Evolutionary conservation across 2,797 vertebrate species (phyloP), one percentile per base, ranked within the genome.

Genomic region (Aplochiton taeniatus): DNA sequence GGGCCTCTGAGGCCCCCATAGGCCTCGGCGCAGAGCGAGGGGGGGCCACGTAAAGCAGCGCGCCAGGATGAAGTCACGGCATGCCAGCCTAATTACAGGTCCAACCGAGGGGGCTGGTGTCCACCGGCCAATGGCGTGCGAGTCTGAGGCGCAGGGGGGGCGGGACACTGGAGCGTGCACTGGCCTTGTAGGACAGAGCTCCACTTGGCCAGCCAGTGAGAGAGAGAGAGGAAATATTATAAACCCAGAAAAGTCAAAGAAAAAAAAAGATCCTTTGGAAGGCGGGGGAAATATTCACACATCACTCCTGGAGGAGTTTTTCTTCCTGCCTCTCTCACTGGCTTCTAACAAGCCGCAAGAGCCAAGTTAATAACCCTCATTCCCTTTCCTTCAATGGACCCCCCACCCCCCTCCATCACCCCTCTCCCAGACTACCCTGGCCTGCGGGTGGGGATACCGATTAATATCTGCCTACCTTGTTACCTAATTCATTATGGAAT

Each of bases 401-500:
- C 58, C 64, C 72, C 65, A 64, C 48, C 62, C 45, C 46, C 19
- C 61, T 17, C 19, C 62, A 42, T 63, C 67, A 67, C 58, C 74
- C 41, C 58, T 4, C 60, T 55, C 92, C 89, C 91, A 65, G 72
- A 65, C 69, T 78, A 72, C 76, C 80, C 68, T 72, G 87, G 90
- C 92, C 89, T 90, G 47, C 63, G 94, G 95, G 91, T 94, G 91
- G 91, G 92, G 94, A 93, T 91, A 92, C 92, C 92, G 96, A 98
- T 98, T 98, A 97, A 98, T 98, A 98, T 98, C 96, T 95, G 94
- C 96, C 95, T 96, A 98, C 95, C 96, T 96, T 98, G 95, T 98
- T 98, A 97, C 96, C 96, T 98, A 98, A 98, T 98, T 98, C 96
- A 98, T 98, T 98, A 97, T 98, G 96, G 97, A 98, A 96, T 96